phyloP scores from a whole-genome alignment of 2,797 vertebrate species.

The Limosa lapponica region DNA sequence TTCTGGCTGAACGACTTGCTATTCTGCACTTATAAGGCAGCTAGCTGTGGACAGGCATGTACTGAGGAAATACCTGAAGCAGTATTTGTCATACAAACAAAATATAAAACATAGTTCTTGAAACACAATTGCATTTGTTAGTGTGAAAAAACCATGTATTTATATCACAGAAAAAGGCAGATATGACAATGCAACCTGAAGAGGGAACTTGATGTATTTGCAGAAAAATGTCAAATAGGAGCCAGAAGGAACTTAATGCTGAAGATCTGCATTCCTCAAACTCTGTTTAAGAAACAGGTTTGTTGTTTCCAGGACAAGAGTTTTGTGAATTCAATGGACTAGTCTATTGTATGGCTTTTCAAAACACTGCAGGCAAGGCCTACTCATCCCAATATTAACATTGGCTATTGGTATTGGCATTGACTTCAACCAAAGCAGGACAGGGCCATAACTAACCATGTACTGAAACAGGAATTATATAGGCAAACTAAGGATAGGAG shows the following conservation, averaged over 20 bases:
- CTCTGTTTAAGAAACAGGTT: neutral
- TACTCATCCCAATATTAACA: neutral
- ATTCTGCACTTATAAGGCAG: neutral
- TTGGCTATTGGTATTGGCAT: neutral
- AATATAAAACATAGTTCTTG: neutral
- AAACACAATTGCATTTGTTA: neutral
- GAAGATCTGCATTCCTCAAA: neutral
- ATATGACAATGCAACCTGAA: neutral
- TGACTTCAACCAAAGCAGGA: neutral
- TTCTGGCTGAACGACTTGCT: neutral
- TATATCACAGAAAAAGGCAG: neutral
- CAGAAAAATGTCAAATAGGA: neutral
- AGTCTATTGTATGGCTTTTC: neutral
- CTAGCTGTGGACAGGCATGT: neutral
- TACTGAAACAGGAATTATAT: neutral
- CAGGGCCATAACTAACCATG: neutral
- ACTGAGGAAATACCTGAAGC: neutral
- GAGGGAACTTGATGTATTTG: neutral
- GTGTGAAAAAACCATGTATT: neutral
- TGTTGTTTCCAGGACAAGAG: neutral
- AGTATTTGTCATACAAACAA: neutral
- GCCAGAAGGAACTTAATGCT: neutral
- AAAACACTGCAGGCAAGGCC: neutral
- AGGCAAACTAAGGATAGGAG: neutral
- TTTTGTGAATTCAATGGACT: neutral